Evolutionary conservation across 2,888 invertebrate species (phyloP).

Genomic region (Dascillus cervinus): DNA sequence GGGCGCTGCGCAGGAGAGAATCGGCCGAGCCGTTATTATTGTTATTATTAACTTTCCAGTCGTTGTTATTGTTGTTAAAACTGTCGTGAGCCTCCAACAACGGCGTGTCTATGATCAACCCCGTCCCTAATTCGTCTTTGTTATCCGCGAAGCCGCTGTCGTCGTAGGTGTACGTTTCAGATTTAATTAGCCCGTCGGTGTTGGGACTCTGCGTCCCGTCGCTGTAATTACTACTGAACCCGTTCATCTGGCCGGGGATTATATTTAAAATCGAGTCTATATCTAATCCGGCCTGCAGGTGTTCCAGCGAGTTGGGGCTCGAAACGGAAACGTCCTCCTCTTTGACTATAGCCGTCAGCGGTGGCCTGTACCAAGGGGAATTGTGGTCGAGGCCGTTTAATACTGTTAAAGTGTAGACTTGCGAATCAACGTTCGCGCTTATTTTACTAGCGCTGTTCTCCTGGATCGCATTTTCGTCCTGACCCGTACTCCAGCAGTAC

Average conservation of each 20-base stretch:
- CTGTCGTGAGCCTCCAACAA: constrained; percentile 48
- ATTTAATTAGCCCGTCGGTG: constrained; percentile 58
- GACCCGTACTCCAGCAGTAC: constrained; percentile 71
- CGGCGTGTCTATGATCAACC: constrained; percentile 46
- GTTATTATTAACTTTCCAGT: constrained; percentile 67
- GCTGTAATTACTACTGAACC: constrained; percentile 51
- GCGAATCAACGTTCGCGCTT: constrained; percentile 63
- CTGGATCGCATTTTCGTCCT: constrained; percentile 45
- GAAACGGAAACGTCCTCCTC: constrained; percentile 58
- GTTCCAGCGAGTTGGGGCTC: constrained; percentile 52
- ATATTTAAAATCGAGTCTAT: constrained; percentile 74
- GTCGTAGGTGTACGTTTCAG: constrained; percentile 67
- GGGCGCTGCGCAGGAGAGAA: constrained; percentile 70
- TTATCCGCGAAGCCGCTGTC: constrained; percentile 68
- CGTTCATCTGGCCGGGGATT: constrained; percentile 56
- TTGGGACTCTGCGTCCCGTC: constrained; percentile 49
- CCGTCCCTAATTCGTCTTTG: constrained; percentile 47
- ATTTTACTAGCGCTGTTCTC: constrained; percentile 45
- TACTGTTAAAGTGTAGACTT: constrained; percentile 80
- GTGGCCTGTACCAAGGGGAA: constrained; percentile 47
- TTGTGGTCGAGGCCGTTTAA: constrained; percentile 63
- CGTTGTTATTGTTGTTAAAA: constrained; percentile 69
- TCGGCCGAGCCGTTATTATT: constrained; percentile 47
- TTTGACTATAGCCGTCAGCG: constrained; percentile 53
- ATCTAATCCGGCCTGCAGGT: constrained; percentile 55